Conservation (phyloP, 2,797 vertebrate species). For the Malurus splendens region DNA sequence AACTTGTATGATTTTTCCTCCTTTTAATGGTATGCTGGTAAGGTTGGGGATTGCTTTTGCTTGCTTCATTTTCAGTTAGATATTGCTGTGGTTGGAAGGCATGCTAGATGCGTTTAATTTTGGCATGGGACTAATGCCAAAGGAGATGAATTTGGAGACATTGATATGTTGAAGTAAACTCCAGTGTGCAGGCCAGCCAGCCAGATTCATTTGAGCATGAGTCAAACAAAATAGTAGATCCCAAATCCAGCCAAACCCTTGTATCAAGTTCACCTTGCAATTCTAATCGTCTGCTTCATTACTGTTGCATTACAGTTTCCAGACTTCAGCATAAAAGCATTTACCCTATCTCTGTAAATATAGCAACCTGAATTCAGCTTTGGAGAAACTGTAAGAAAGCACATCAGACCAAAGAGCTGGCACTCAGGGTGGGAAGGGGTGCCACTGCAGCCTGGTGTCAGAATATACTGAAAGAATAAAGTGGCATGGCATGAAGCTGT, state of each 20-base stretch:
- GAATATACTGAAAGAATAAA: neutral
- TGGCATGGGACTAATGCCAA: neutral
- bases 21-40: neutral
- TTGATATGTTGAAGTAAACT: neutral
- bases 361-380: neutral
- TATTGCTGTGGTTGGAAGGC: neutral
- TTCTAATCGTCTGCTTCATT: neutral
- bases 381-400: neutral
- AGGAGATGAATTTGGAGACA: neutral
- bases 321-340: neutral
- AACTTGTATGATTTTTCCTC: neutral
- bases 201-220: conserved; percentile 5
- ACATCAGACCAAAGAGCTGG: neutral
- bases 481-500: neutral
- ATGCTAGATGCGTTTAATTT: neutral
- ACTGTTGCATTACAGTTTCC: neutral
- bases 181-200: neutral
- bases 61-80: neutral
- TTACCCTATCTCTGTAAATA: neutral
- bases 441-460: neutral
- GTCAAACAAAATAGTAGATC: neutral
- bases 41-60: neutral
- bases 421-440: neutral
- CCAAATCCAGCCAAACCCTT: neutral
- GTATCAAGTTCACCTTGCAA: neutral